These are phyloP conservation scores for Neelides sp. DNA, from an alignment of 1,140 invertebrate genomes.

Conservation along the genomic window DNA sequence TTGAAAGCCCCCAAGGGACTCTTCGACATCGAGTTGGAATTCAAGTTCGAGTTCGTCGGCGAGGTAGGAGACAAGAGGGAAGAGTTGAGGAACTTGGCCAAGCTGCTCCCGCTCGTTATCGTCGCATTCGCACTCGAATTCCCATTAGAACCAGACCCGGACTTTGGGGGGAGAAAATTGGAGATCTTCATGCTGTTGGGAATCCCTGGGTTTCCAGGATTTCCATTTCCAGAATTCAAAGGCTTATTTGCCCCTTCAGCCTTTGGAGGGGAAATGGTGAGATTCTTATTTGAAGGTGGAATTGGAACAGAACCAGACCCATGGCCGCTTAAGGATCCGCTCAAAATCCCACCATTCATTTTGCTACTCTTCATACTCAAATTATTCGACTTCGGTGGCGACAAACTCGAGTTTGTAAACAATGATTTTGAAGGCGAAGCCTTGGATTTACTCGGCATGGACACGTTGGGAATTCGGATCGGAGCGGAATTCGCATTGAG, in stretches of 20 bases:
- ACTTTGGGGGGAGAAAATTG: conserved; percentile 22
- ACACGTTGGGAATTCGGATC: too few relatives aligned
- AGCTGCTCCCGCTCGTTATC: conserved; percentile 17
- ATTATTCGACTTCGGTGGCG: too few relatives aligned
- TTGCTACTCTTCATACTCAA: too few relatives aligned
- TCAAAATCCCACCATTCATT: not conserved
- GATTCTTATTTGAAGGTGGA: not conserved
- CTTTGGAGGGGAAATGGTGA: not conserved
- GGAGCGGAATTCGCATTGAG: too few relatives aligned
- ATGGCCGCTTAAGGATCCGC: not conserved
- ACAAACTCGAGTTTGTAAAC: too few relatives aligned
- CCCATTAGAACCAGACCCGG: not conserved
- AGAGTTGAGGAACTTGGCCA: conserved; percentile 14
- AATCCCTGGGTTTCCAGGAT: too few relatives aligned
- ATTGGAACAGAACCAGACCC: not conserved
- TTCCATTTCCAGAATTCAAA: not conserved
- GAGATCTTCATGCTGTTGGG: conserved; percentile 30
- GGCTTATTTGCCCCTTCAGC: not conserved
- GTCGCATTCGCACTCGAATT: conserved; percentile 20
- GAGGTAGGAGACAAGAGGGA: not conserved
- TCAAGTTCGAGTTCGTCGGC: not conserved
- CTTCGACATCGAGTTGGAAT: not conserved
- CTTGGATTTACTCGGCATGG: too few relatives aligned
- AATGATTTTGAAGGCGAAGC: too few relatives aligned
- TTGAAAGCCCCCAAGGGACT: not conserved